Conservation (phyloP, 2,113 vertebrate genomes). For the Brachypodius melanocephalos region DNA sequence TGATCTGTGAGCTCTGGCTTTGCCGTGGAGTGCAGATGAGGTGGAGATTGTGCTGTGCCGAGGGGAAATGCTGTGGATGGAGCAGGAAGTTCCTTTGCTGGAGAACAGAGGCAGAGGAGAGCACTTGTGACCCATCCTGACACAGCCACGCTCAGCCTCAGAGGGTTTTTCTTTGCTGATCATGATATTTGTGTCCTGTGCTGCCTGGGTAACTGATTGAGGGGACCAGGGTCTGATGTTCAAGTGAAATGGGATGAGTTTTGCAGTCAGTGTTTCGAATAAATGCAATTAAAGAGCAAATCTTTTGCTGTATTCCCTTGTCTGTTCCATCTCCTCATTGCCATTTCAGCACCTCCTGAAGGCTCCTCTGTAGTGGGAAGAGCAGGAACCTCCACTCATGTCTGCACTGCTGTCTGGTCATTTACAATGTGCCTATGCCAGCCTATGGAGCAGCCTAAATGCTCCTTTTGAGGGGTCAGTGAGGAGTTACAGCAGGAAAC, state of each 20-base stretch:
- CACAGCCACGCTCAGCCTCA: accelerated
- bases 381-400: accelerated
- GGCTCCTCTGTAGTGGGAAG: not conserved
- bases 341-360: not conserved
- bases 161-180: not conserved
- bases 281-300: not conserved
- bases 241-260: not conserved
- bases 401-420: accelerated
- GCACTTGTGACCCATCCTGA: accelerated
- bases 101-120: not conserved
- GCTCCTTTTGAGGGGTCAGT: accelerated
- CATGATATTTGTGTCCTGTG: not conserved
- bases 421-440: accelerated
- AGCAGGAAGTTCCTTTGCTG: not conserved
- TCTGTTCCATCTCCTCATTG: accelerated
- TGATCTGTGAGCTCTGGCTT: accelerated
- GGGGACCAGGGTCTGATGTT: not conserved
- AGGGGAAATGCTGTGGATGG: not conserved
- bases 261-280: not conserved
- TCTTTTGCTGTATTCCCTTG: not conserved
- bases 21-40: not conserved
- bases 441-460: too few species aligned
- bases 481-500: not conserved
- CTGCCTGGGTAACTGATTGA: not conserved
- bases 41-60: accelerated